These are phyloP conservation scores for Ibycter americanus DNA, from an alignment of 2,797 vertebrate genomes.

Conservation along the genomic window DNA sequence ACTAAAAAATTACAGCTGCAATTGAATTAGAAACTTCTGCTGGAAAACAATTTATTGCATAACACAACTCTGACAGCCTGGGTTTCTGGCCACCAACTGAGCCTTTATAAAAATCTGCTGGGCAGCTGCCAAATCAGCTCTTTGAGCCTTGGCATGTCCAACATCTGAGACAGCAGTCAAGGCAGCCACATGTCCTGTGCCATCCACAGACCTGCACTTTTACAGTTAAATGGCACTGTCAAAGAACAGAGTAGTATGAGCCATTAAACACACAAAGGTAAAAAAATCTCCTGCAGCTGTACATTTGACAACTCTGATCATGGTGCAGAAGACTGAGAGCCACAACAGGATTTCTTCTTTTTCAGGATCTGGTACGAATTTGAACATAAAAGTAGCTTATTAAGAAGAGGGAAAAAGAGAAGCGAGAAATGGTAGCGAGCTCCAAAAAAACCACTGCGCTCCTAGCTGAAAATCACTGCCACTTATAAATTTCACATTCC, in stretches of 20 bases:
- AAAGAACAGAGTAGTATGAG: background rate
- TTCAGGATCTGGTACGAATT: constrained; percentile 34
- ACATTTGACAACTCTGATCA: constrained; percentile 30
- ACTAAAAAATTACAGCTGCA: constrained; percentile 67
- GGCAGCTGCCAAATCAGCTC: constrained; percentile 77
- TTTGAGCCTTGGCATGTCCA: constrained; percentile 69
- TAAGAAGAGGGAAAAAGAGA: background rate
- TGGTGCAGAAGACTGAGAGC: background rate
- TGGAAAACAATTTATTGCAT: constrained; percentile 73
- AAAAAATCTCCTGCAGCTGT: constrained; percentile 15
- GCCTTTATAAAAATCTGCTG: constrained; percentile 76
- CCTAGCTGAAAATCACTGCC: background rate
- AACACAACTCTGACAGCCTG: constrained; percentile 74
- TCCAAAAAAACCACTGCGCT: background rate
- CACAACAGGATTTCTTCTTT: background rate
- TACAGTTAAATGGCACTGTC: background rate
- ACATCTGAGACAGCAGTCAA: constrained; percentile 65
- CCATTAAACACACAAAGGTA: background rate
- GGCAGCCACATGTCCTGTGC: constrained; percentile 63
- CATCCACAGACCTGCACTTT: constrained; percentile 9
- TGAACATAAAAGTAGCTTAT: constrained; percentile 36
- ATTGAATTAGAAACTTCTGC: constrained; percentile 77
- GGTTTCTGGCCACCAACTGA: constrained; percentile 76
- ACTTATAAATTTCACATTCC: constrained; percentile 21
- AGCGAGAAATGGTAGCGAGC: background rate